Evolutionary conservation across 1,140 invertebrate species (phyloP), one percentile per base, ranked within the genome.

Genomic region (Dolichoris vasculosae): DNA sequence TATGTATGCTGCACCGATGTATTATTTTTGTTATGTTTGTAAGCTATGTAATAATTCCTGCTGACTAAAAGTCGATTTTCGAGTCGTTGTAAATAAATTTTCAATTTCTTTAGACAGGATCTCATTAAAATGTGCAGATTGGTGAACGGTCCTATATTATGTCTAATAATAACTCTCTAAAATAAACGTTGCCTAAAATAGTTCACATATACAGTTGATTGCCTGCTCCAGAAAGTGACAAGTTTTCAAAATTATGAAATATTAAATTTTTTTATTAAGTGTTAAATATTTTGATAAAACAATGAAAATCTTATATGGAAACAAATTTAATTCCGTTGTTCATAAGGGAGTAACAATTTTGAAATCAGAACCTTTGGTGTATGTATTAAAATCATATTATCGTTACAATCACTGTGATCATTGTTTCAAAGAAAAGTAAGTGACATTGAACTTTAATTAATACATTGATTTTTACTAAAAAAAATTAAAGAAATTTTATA

Each of bases 351-450:
- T 93, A 69, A 91, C 93, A 13, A 91, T 96, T 59, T 90, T 95
- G 17, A 93, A 92, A 35, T 93, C 95, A 64, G 94, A 95, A 89
- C 95, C 95, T 7, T 96, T 96, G 89, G 94, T 92, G 38, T 95
- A 93, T 88, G 91, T 94, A 1, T 89, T 96, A 0, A 94, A 94
- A 88, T 94, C 94, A 0, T 94, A 94, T 88, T 92, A 94, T 84
- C 93, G 93, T 67, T 92, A 93, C 71, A 92, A 94, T 88, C 90
- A 93, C 82, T 96, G 95, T 89, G 95, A 96, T 88, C 91, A 93
- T 90, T 96, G 95, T 90, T 94, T 96, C 80, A 93, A 93, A 88
- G 94, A 79, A 59, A 32, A 83, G 81, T 83, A 80, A 83, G 64
- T 83, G 40, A 73, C 0, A 73, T 20, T 38, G 26, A 71, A 55